These are phyloP conservation scores for Peromyscus leucopus DNA, from an alignment of 2,113 vertebrate species.

Conservation along the genomic window DNA sequence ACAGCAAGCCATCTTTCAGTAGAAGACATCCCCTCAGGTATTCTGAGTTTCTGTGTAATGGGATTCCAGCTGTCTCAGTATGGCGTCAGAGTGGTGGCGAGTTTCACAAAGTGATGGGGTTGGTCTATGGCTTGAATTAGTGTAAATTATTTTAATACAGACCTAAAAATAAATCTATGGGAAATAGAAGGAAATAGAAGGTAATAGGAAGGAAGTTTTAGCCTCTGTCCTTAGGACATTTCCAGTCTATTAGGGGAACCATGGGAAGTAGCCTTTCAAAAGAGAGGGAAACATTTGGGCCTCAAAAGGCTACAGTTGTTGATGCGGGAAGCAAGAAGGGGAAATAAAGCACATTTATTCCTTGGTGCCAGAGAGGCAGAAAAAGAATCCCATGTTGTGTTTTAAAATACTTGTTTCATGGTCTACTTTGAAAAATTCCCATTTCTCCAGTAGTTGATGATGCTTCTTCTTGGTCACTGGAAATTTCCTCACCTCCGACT, in stretches of 20 bases:
- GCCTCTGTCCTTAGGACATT: not conserved
- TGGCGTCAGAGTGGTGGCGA: not conserved
- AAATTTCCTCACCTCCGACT: not conserved
- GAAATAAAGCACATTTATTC: constrained; percentile 12
- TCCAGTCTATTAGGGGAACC: not conserved
- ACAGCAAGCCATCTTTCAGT: constrained; percentile 91
- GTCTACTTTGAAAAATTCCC: constrained; percentile 39
- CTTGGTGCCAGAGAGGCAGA: not conserved
- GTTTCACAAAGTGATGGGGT: constrained; percentile 14
- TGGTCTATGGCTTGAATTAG: not conserved
- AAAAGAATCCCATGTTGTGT: not conserved
- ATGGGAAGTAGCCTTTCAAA: constrained; percentile 52
- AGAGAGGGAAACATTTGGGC: not conserved
- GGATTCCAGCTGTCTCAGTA: not conserved
- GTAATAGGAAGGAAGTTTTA: not conserved
- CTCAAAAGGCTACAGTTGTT: not conserved
- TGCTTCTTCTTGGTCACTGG: not conserved
- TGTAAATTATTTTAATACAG: not conserved
- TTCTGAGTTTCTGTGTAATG: constrained; percentile 63
- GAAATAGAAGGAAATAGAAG: constrained; percentile 37
- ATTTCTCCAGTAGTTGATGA: constrained; percentile 10
- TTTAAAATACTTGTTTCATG: constrained; percentile 46
- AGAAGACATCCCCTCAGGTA: constrained; percentile 94
- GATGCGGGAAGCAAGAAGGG: not conserved
- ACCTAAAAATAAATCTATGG: not conserved